Evolutionary conservation across 2,888 invertebrate genomes (phyloP).

Genomic region (Euphydryas editha): DNA sequence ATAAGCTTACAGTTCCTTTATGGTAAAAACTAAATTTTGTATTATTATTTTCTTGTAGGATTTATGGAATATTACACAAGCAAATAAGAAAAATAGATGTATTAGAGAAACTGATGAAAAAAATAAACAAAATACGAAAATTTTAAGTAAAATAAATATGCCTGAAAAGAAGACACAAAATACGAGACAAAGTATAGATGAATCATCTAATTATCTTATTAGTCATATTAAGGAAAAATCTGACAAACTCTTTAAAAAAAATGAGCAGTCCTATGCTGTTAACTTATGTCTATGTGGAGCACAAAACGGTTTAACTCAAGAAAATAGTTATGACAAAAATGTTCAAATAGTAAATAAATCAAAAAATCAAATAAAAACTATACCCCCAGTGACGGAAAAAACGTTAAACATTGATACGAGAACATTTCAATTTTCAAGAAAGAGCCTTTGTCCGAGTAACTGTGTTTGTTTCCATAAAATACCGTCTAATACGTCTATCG

Average conservation of each 20-base stretch:
- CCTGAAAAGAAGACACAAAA: conserved; percentile 3
- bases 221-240: conserved; percentile 32
- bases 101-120: conserved; percentile 22
- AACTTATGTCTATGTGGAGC: conserved; percentile 66
- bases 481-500: conserved; percentile 70
- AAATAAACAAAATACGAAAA: conserved; percentile 20
- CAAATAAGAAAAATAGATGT: conserved; percentile 21
- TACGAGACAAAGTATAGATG: conserved; percentile 24
- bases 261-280: conserved; percentile 59
- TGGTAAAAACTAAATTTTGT: not conserved
- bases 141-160: not conserved
- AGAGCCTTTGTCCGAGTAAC: conserved; percentile 49
- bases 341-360: conserved; percentile 45
- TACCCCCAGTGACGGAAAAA: conserved; percentile 40
- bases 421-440: conserved; percentile 16
- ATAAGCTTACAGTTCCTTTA: not conserved
- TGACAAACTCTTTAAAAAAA: conserved; percentile 42
- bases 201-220: conserved; percentile 20
- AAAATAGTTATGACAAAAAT: conserved; percentile 21
- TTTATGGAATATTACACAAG: conserved; percentile 16
- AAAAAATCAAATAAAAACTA: conserved; percentile 44
- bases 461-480: conserved; percentile 67
- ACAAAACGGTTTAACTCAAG: conserved; percentile 46
- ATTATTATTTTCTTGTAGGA: conserved; percentile 23
- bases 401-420: conserved; percentile 34